Conservation (phyloP, 2,113 vertebrate genomes). For the Mormoops blainvillei region DNA sequence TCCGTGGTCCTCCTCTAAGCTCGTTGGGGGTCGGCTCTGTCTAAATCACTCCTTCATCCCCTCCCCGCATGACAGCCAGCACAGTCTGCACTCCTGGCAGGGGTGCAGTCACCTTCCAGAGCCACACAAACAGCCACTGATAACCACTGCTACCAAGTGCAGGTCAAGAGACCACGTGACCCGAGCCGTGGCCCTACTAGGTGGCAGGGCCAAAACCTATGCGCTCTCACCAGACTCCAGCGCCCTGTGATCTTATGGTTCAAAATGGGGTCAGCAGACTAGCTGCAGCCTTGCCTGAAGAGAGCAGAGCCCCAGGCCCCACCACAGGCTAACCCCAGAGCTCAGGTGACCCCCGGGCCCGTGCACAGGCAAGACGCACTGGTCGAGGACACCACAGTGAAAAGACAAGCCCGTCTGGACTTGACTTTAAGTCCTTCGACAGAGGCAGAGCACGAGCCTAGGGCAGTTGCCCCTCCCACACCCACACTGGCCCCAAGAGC, state of each 20-base stretch:
- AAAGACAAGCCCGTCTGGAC: background rate
- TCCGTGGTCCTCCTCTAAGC: background rate
- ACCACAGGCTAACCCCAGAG: background rate
- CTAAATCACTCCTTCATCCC: background rate
- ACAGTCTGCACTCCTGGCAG: background rate
- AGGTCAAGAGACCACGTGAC: background rate
- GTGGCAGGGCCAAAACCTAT: background rate
- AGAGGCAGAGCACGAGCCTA: fast-evolving
- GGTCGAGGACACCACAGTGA: background rate
- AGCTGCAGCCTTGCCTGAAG: background rate
- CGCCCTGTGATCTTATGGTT: background rate
- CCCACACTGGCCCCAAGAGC: fast-evolving
- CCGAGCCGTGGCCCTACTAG: fast-evolving
- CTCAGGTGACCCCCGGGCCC: background rate
- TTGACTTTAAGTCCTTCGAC: background rate
- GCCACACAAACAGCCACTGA: background rate
- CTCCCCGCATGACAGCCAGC: background rate
- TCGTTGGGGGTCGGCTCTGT: background rate
- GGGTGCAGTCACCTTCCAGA: background rate
- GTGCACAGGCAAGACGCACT: fast-evolving
- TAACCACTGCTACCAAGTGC: background rate
- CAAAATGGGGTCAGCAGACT: background rate
- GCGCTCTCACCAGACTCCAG: fast-evolving
- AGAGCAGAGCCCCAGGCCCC: background rate
- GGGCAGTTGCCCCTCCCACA: no score